Conservation (phyloP, 2,888 invertebrate genomes). For the Ochropleura leucogaster region DNA sequence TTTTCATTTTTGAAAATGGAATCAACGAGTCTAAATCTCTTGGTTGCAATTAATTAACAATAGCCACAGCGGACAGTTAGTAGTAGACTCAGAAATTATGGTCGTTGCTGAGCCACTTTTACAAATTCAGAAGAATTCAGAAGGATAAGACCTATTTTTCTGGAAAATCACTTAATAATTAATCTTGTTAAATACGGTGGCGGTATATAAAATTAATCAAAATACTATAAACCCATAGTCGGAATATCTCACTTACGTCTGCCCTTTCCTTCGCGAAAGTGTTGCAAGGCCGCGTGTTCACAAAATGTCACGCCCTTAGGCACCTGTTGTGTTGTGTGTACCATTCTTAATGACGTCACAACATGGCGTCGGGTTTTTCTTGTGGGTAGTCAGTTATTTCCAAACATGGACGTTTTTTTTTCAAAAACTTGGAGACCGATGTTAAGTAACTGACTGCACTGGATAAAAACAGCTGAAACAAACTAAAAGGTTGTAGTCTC, state of each 20-base stretch:
- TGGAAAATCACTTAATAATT: neutral
- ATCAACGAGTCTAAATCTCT: no score
- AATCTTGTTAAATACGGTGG: neutral
- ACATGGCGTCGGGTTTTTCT: slow-evolving; percentile 9
- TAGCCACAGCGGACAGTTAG: no score
- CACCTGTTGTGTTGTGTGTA: slow-evolving; percentile 48
- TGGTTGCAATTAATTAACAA: no score
- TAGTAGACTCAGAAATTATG: no score
- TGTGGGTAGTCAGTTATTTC: neutral
- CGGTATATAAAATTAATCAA: slow-evolving; percentile 1
- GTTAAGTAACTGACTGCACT: no score
- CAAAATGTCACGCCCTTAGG: slow-evolving; percentile 62
- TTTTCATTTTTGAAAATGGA: no score
- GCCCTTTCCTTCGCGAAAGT: slow-evolving; percentile 63
- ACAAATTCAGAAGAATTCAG: neutral
- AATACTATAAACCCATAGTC: slow-evolving; percentile 16
- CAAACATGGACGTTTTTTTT: neutral
- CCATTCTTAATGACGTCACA: slow-evolving; percentile 27
- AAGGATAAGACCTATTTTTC: neutral
- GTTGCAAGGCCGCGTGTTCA: slow-evolving; percentile 55
- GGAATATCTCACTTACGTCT: slow-evolving; percentile 33
- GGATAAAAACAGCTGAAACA: no score
- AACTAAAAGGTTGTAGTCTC: no score
- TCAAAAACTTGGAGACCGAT: no score
- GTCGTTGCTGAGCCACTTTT: no score